phyloP scores from a whole-genome alignment of 1,140 invertebrate species.

The Dendroctonus valens region DNA sequence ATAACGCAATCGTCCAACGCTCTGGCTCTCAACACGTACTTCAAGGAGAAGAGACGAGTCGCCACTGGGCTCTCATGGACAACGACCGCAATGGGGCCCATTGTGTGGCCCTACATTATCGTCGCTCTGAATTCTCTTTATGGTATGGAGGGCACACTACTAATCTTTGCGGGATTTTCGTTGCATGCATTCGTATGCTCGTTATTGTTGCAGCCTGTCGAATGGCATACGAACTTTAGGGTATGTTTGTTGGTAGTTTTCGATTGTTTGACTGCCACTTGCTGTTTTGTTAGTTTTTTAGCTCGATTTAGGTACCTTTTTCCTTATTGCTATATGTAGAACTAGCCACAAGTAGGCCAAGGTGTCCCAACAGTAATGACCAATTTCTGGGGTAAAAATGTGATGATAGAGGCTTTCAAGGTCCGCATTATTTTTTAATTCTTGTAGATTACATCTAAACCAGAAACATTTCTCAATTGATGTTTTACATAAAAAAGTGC shows the following conservation, averaged over 20 bases:
- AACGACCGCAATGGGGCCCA: slow-evolving; percentile 51
- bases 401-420: no score
- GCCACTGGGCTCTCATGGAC: slow-evolving; percentile 53
- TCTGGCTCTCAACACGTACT: slow-evolving; percentile 54
- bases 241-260: slow-evolving; percentile 15
- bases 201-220: slow-evolving; percentile 54
- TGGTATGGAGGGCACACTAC: slow-evolving; percentile 50
- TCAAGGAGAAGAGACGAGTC: slow-evolving; percentile 50
- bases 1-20: slow-evolving; percentile 60
- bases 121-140: slow-evolving; percentile 46
- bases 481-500: no score
- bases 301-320: no score
- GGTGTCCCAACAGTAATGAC: no score
- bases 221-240: slow-evolving; percentile 56
- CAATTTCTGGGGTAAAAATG: no score
- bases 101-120: slow-evolving; percentile 53
- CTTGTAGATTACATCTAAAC: no score
- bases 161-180: slow-evolving; percentile 50
- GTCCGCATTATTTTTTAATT: no score
- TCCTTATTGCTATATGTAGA: no score
- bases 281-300: no score
- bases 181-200: slow-evolving; percentile 51
- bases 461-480: no score
- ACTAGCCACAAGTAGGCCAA: no score
- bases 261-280: no score